Percentiles rank a stretch among this genome's conserved stretches.
Evolutionary conservation across 1,140 invertebrate species (phyloP).

Genomic region (Aricia agestis): DNA sequence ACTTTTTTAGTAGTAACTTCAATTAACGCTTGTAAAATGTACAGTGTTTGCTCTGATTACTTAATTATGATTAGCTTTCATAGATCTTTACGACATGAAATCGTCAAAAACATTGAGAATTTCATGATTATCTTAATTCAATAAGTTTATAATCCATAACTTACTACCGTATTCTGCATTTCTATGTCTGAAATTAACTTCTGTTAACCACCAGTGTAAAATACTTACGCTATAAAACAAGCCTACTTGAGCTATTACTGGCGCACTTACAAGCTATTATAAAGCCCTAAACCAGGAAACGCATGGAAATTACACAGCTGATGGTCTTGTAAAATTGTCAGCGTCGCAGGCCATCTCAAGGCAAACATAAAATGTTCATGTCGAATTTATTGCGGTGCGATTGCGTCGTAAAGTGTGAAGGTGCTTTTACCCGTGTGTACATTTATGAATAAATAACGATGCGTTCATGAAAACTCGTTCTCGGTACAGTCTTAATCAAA

Average conservation of each 20-base stretch:
- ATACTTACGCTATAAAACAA: neutral
- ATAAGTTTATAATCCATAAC: neutral
- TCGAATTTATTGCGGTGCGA: slow-evolving; percentile 3
- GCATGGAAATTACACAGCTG: neutral
- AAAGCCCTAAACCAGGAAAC: neutral
- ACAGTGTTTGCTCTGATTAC: no score
- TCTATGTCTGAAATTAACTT: neutral
- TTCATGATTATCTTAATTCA: neutral
- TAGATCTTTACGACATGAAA: no score
- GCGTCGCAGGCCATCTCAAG: neutral
- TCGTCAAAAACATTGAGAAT: no score
- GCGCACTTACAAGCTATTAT: no score
- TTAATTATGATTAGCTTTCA: no score
- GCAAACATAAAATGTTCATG: neutral
- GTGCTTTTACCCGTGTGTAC: neutral
- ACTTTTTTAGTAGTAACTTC: no score
- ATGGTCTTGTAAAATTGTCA: neutral
- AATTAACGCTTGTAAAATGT: no score
- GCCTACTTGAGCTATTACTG: neutral
- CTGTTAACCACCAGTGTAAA: neutral
- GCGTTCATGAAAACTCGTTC: slow-evolving; percentile 7
- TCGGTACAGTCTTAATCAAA: slow-evolving; percentile 5
- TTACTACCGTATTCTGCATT: neutral
- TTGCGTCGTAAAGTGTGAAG: neutral
- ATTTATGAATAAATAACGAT: slow-evolving; percentile 15